Base-by-base conservation (phyloP, 2,888 invertebrate genomes). In the Sycophila texana region DNA sequence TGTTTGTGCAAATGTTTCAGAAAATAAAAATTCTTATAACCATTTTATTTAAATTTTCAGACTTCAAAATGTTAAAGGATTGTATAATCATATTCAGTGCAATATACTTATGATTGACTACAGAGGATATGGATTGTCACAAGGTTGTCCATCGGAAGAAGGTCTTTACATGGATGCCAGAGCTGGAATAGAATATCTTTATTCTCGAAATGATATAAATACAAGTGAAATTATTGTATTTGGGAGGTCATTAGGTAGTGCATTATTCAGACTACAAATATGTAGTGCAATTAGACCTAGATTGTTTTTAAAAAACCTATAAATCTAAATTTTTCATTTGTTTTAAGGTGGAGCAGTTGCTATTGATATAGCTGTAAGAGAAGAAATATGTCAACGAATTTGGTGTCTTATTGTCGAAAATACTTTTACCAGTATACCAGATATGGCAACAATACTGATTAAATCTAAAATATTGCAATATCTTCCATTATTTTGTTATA, bases 101-200 rank as follows among this genome's bases (percentile, higher is more conserved):
- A 98, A 99, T 89, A 93, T 98, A 83, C 91, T 98, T 66, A 94
- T 98, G 93, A 93, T 98, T n/a, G 99, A 99, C 88, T 99, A 98
- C 88, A 93, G 98, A 84, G 99, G 98, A 0, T 99, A 97, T 91
- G 98, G 99, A 0, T 92, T 96, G 30, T 98, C 98, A 7, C 95
- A 96, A 85, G 98, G 98, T 0, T 92, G 93, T 16, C 97, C 98
- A 0, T 95, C 95, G 2, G 98, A 99, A 91, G 93, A 93, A 84
- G 98, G 98, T 4, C 91, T 99, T 2, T 96, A 96, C 86, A 92
- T 93, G 88, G 99, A 99, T 92, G 97, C 97, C 2, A 94, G 95
- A 88, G 94, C 97, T 71, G 96, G 96, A 20, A 92, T 98, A 83
- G 96, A 98, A 87, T 98, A 96, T 91, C 91, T 98, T 39, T 92